A percentile compares a stretch with the other conserved stretches of the same genome.
Evolutionary conservation across 2,113 vertebrate genomes (phyloP).

Genomic region (Nyctibius bracteatus): DNA sequence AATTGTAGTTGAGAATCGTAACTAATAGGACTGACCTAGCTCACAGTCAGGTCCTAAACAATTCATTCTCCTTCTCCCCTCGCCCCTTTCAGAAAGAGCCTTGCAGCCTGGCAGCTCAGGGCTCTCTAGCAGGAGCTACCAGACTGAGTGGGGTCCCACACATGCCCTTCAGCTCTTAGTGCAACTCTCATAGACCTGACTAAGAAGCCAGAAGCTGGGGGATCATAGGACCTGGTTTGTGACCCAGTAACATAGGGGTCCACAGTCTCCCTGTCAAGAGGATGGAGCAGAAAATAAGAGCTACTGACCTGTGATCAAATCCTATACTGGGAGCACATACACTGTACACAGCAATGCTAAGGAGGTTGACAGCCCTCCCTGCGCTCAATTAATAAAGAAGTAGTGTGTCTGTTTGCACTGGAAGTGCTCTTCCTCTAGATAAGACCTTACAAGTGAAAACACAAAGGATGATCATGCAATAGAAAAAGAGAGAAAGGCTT

Average conservation of each 20-base stretch:
- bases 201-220: background rate
- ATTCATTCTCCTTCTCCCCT: background rate
- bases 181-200: rapidly evolving
- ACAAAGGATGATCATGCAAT: background rate
- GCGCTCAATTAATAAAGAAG: background rate
- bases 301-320: background rate
- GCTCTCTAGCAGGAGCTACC: background rate
- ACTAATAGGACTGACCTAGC: background rate
- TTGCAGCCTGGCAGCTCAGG: background rate
- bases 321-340: background rate
- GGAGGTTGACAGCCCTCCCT: rapidly evolving
- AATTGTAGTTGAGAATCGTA: background rate
- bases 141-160: background rate
- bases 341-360: background rate
- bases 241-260: background rate
- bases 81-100: rapidly evolving
- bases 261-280: background rate
- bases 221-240: background rate
- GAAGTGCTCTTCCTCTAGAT: background rate
- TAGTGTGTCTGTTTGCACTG: background rate
- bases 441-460: background rate
- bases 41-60: background rate
- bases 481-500: background rate
- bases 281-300: background rate
- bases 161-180: background rate